Conservation (phyloP, 2,797 vertebrate species). For the Smutsia temminckii region DNA sequence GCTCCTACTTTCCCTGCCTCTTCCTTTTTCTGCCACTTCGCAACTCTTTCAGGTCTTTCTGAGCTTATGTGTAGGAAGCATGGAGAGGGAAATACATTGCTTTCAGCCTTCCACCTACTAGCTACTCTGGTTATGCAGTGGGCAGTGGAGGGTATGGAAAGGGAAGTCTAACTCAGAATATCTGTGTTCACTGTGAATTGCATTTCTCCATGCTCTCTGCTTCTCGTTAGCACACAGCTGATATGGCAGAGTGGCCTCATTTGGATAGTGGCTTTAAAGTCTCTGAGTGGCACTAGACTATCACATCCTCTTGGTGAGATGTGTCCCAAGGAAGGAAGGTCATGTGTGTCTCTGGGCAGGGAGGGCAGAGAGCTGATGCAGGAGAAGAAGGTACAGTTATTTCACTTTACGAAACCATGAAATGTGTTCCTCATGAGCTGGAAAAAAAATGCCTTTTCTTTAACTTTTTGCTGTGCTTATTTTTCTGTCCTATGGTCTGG, state of each 20-base stretch:
- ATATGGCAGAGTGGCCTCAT: neutral
- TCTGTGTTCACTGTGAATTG: neutral
- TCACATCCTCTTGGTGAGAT: neutral
- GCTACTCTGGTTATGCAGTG: neutral
- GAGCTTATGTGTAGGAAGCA: too few species aligned
- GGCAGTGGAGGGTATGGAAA: fast-evolving
- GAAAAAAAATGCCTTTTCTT: neutral
- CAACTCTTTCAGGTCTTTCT: neutral
- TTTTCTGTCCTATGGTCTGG: neutral
- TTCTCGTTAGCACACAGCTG: neutral
- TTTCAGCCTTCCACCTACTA: neutral
- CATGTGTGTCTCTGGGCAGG: neutral
- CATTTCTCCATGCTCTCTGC: fast-evolving
- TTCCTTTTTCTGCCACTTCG: neutral
- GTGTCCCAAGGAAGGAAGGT: too few species aligned
- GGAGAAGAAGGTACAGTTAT: too few species aligned
- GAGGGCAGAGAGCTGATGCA: neutral
- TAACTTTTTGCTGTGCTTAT: neutral
- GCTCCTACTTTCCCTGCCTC: neutral
- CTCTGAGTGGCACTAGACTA: neutral
- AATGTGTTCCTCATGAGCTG: neutral
- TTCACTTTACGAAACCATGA: neutral
- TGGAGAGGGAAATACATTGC: too few species aligned
- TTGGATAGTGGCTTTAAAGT: neutral
- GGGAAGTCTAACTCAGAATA: neutral